Percentiles rank a stretch among this genome's conserved stretches.
These are phyloP conservation scores for Drosophila affinis DNA, from an alignment of 2,888 invertebrate species.

Conservation along the genomic window DNA sequence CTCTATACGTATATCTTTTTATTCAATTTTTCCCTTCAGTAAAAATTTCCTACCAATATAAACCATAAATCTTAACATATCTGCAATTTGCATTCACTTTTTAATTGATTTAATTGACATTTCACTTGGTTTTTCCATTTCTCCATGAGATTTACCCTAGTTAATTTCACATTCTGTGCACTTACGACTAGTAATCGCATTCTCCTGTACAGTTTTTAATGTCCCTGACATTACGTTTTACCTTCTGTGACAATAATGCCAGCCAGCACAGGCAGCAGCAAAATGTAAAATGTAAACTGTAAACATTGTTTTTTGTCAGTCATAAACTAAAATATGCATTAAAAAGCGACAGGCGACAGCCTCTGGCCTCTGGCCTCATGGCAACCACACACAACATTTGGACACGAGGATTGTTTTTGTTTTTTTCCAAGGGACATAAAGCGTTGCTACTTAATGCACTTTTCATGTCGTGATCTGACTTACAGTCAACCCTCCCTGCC, in stretches of 20 bases:
- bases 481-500: neutral
- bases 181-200: neutral
- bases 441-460: slow-evolving; percentile 61
- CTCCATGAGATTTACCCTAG: neutral
- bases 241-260: neutral
- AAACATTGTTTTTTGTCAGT: slow-evolving; percentile 31
- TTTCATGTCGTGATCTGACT: slow-evolving; percentile 50
- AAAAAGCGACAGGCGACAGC: slow-evolving; percentile 31
- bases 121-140: too few species aligned
- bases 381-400: slow-evolving; percentile 24
- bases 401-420: slow-evolving; percentile 18
- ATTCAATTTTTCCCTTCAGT: too few species aligned
- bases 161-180: neutral
- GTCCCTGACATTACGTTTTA: neutral
- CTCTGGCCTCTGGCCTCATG: neutral
- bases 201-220: neutral
- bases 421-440: slow-evolving; percentile 32
- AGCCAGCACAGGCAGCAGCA: neutral
- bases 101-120: neutral
- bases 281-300: slow-evolving; percentile 19
- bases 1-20: too few species aligned
- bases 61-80: neutral
- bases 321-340: slow-evolving; percentile 59
- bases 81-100: neutral
- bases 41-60: neutral